Evolutionary conservation across 2,797 vertebrate species (phyloP), one percentile per base, ranked within the genome.

Genomic region (Tokudaia tokunoshimensis): DNA sequence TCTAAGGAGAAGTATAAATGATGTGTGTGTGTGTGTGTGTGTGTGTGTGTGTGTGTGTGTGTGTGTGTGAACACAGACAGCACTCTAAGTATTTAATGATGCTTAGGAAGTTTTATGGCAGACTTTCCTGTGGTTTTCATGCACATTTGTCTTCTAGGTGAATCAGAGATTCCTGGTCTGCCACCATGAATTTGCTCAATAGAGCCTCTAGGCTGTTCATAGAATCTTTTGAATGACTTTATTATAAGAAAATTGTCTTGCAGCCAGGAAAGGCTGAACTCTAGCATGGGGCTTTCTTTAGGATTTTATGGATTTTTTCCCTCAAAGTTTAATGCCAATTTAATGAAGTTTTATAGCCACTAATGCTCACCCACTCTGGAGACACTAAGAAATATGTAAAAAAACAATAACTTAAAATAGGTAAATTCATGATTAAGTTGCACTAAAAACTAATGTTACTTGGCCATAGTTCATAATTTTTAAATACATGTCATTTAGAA

Each of bases 401-500:
- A 96, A 96, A 98, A 98, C 95, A 97, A 93, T 97, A 98, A 97
- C 29, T 95, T 96, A 65, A 76, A 96, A 95, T 95, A 98, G 75
- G 92, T 96, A 98, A 98, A 98, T 97, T 93, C 72, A 41, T 94
- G 74, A 91, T 67, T 90, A 89, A 96, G 44, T 97, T 72, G 41
- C 94, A 90, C 91, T 98, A 97, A 98, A 98, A 96, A 95, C 75
- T 95, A 91, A 81, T 63, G 85, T 47, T 92, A 97, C 84, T 89
- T 95, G 83, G 82, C 12, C 44, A 96, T 89, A 97, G 95, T 89
- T 97, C 76, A 96, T 92, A 97, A 97, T 98, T 98, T 98, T 93
- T 95, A 98, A 98, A 96, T 22, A 14, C 20, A 94, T 89, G 67
- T 91, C 0, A 93, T 74, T 98, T 96, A 97, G 13, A 20, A 13